Evolutionary conservation across 1,140 invertebrate species (phyloP).

Genomic region (Drosophila novamexicana): DNA sequence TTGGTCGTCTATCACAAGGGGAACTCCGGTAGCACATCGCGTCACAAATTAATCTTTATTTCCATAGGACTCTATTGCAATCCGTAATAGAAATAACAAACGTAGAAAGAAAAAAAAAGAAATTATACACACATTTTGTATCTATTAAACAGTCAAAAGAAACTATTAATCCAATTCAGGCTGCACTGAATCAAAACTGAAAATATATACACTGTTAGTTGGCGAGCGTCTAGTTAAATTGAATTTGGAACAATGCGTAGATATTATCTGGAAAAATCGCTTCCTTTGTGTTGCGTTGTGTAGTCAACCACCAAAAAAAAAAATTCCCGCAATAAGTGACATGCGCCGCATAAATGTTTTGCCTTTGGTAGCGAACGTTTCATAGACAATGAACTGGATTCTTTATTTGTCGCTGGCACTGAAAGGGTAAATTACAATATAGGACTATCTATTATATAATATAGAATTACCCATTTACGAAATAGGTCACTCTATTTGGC

Average conservation of each 20-base stretch:
- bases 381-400: slow-evolving; percentile 55
- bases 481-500: slow-evolving; percentile 52
- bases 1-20: not conserved
- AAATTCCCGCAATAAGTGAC: not conserved
- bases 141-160: not conserved
- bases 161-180: not conserved
- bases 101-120: no score
- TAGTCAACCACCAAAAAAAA: slow-evolving; percentile 26
- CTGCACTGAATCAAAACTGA: not conserved
- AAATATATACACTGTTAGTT: not conserved
- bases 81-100: no score
- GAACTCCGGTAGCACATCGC: not conserved
- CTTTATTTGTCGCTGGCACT: slow-evolving; percentile 33
- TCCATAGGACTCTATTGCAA: not conserved
- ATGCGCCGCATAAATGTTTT: slow-evolving; percentile 10
- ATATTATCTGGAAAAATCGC: slow-evolving; percentile 44
- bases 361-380: slow-evolving; percentile 12
- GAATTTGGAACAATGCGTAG: slow-evolving; percentile 43
- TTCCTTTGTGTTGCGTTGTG: slow-evolving; percentile 23
- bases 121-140: no score
- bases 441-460: not conserved
- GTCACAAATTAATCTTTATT: not conserved
- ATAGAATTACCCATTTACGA: not conserved
- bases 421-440: slow-evolving; percentile 42
- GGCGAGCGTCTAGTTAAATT: slow-evolving; percentile 2